Evolutionary conservation across 2,797 vertebrate genomes (phyloP).

Genomic region (Mionectes olivaceus): DNA sequence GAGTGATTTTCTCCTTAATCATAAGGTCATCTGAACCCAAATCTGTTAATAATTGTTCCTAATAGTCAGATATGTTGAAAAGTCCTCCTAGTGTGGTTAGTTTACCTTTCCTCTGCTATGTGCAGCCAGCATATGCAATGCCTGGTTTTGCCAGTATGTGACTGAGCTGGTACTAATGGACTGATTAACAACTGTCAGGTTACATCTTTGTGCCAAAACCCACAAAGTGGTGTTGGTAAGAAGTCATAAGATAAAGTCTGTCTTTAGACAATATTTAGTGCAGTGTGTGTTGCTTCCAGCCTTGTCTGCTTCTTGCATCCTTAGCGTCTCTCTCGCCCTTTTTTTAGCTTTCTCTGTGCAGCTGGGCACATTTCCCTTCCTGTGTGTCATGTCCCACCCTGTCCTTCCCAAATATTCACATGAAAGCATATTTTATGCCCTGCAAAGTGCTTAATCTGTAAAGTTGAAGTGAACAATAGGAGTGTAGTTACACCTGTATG

Average conservation of each 20-base stretch:
- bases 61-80: not conserved
- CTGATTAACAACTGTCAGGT: not conserved
- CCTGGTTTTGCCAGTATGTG: not conserved
- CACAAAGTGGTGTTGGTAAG: accelerated
- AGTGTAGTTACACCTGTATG: accelerated
- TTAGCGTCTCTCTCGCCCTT: not conserved
- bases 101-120: not conserved
- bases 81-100: not conserved
- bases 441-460: not conserved
- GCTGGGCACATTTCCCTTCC: not conserved
- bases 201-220: not conserved
- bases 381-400: not conserved
- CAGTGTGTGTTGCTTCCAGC: not conserved
- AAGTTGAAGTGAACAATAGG: not conserved
- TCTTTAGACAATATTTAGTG: not conserved
- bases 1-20: not conserved
- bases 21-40: not conserved
- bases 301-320: not conserved
- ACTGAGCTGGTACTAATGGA: not conserved
- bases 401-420: accelerated
- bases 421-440: not conserved
- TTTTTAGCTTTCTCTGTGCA: not conserved
- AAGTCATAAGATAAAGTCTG: not conserved
- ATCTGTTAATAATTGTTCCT: not conserved
- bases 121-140: not conserved